These are phyloP conservation scores for Matsumurasca onukii DNA, from an alignment of 1,140 invertebrate genomes.

Conservation along the genomic window DNA sequence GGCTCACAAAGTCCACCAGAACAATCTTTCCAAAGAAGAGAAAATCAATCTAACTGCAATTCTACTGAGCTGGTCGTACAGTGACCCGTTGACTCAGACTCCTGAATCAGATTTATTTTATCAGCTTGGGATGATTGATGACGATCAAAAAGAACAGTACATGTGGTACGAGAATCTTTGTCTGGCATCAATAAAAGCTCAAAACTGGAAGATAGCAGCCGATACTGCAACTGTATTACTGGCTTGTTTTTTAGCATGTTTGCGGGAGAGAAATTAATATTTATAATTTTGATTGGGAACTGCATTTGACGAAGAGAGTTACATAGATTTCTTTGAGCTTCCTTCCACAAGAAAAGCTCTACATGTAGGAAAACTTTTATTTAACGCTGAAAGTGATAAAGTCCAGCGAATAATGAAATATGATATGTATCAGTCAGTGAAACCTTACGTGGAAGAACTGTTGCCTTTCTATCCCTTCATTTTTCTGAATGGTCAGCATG, in stretches of 20 bases:
- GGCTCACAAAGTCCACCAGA: constrained; percentile 73
- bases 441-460: constrained; percentile 71
- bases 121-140: constrained; percentile 60
- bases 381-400: constrained; percentile 52
- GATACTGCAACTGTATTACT: neutral
- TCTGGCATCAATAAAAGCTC: constrained; percentile 56
- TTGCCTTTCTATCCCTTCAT: constrained; percentile 65
- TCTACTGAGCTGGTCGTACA: constrained; percentile 82
- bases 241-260: neutral
- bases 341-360: constrained; percentile 65
- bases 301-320: too few species aligned
- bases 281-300: neutral
- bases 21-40: constrained; percentile 58
- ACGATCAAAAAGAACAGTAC: constrained; percentile 51
- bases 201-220: neutral
- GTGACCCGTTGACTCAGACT: constrained; percentile 81
- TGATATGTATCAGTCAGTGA: constrained; percentile 83
- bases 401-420: constrained; percentile 68
- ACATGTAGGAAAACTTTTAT: constrained; percentile 78
- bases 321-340: constrained; percentile 63
- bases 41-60: constrained; percentile 63
- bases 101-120: constrained; percentile 82
- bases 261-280: neutral
- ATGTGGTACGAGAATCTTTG: neutral
- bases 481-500: constrained; percentile 79